Evolutionary conservation across 1,140 invertebrate genomes (phyloP).

Genomic region (Xylocopa sonorina): DNA sequence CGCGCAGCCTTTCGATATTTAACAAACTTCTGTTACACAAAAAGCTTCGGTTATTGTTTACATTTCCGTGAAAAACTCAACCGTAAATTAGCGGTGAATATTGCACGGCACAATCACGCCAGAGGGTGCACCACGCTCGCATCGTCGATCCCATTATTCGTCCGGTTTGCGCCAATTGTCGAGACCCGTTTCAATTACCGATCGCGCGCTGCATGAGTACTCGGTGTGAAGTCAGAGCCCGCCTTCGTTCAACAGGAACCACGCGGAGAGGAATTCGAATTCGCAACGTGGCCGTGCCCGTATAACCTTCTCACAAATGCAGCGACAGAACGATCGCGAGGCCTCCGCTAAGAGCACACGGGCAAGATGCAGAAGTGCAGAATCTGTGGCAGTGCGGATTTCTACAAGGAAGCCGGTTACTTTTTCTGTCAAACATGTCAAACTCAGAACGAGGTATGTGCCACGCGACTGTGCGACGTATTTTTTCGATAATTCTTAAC

Average conservation of each 20-base stretch:
- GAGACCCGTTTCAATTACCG: no score
- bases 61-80: constrained; percentile 40
- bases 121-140: not conserved
- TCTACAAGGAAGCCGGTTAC: constrained; percentile 80
- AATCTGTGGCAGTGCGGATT: constrained; percentile 80
- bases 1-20: not conserved
- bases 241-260: not conserved
- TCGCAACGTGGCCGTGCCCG: no score
- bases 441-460: constrained; percentile 81
- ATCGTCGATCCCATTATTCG: not conserved
- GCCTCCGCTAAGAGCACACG: not conserved
- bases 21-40: not conserved
- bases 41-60: constrained; percentile 65
- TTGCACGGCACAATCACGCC: not conserved
- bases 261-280: not conserved
- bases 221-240: no score
- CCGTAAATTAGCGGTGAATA: constrained; percentile 43
- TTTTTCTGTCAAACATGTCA: constrained; percentile 83
- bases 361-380: constrained; percentile 70
- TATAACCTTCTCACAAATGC: constrained; percentile 8
- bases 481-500: constrained; percentile 1
- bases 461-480: no score
- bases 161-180: not conserved
- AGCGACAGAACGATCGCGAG: fast-evolving
- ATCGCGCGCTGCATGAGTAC: no score